Percentiles rank a stretch among this genome's conserved stretches.
These are phyloP conservation scores for Blennius ocellaris DNA, from an alignment of 2,113 vertebrate species.

Conservation along the genomic window DNA sequence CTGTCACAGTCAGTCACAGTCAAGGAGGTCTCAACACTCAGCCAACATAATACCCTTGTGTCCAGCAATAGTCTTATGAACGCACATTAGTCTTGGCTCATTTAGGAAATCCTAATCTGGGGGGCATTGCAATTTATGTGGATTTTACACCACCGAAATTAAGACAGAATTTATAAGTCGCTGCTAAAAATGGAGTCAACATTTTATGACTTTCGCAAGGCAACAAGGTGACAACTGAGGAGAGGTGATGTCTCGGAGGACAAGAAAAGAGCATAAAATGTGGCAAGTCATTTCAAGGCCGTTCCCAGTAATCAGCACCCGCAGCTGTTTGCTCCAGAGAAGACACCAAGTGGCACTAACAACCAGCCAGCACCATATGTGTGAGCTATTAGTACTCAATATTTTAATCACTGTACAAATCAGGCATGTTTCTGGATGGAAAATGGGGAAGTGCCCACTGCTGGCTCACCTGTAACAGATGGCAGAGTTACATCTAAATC, in stretches of 20 bases:
- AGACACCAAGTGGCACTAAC: constrained; percentile 39
- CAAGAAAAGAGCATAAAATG: background rate
- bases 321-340: constrained; percentile 64
- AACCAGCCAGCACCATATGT: constrained; percentile 61
- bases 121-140: constrained; percentile 34
- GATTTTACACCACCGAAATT: constrained; percentile 31
- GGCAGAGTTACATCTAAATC: constrained; percentile 23
- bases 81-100: constrained; percentile 62
- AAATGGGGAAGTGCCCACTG: constrained; percentile 18
- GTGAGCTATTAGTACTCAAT: constrained; percentile 56
- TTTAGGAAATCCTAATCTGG: constrained; percentile 46
- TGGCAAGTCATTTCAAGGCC: constrained; percentile 52
- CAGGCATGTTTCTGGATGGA: constrained; percentile 26
- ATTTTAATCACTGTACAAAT: constrained; percentile 73
- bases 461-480: constrained; percentile 58
- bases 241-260: background rate
- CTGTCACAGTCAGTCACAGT: constrained; percentile 46
- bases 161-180: constrained; percentile 15
- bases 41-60: constrained; percentile 42
- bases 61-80: constrained; percentile 40
- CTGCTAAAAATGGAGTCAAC: constrained; percentile 10
- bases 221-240: constrained; percentile 10
- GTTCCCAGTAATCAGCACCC: constrained; percentile 49
- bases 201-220: background rate
- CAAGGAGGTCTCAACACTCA: constrained; percentile 21